A percentile compares a stretch with the other conserved stretches of the same genome.
Conservation (phyloP, 2,888 invertebrate genomes). For the Toxonevra muliebris region DNA sequence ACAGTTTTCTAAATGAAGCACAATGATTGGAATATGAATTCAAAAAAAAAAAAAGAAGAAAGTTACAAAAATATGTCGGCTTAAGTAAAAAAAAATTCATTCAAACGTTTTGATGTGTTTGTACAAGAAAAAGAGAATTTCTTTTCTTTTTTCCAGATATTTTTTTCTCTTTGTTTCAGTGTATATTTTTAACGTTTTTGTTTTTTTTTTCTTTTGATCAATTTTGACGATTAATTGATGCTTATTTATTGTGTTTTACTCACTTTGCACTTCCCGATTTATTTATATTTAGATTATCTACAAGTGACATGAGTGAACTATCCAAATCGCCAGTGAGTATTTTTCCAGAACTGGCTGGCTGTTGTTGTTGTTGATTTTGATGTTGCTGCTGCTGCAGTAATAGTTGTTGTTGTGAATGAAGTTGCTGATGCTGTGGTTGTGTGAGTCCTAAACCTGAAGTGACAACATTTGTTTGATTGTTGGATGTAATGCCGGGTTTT, state of each 20-base stretch:
- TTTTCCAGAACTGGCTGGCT: conserved; percentile 70
- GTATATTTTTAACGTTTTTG: background rate
- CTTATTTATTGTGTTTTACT: conserved; percentile 63
- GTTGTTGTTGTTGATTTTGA: conserved; percentile 61
- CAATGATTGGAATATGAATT: too few relatives aligned
- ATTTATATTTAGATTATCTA: conserved; percentile 91
- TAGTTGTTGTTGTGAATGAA: conserved; percentile 47
- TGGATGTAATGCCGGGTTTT: conserved; percentile 68
- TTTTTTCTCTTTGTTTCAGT: conserved; percentile 13
- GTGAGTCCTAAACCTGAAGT: conserved; percentile 58
- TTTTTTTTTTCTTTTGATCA: conserved; percentile 22
- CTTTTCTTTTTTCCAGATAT: background rate
- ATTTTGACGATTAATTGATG: conserved; percentile 2
- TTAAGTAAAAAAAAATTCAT: background rate
- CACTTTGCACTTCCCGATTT: conserved; percentile 76
- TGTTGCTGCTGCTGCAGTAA: conserved; percentile 49
- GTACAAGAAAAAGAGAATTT: background rate
- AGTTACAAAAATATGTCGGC: too few relatives aligned
- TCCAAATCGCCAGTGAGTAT: conserved; percentile 93
- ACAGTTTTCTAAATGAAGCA: too few relatives aligned
- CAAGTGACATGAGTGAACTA: conserved; percentile 90
- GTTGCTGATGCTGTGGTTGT: conserved; percentile 45
- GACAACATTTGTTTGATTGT: conserved; percentile 62
- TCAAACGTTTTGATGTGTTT: background rate
- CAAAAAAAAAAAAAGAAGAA: too few relatives aligned